Base-by-base conservation (phyloP, 2,888 invertebrate species). In the Watsonalla cultraria region DNA sequence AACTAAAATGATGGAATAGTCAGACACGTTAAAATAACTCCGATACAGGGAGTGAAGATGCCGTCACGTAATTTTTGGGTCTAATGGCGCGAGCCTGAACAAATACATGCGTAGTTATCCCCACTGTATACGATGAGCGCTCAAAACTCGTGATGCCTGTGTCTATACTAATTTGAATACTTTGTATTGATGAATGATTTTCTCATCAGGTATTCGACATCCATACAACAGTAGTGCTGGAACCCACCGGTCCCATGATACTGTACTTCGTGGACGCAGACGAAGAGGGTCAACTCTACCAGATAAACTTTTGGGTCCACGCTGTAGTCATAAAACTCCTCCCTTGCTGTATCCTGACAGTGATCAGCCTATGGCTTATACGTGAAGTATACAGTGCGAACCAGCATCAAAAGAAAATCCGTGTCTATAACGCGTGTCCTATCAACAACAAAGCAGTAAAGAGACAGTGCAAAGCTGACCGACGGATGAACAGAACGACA, bases 271-370 rank as follows among this genome's bases (percentile, higher is more conserved):
- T 80, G 57, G 91, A 93, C 54, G 92, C 93, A 0, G 90, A 93
- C 51, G 88, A 93, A 61, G 90, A 92, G 58, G 92, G 92, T 0
- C 91, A 92, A 24, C 76, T 94, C 5, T 95, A 94, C 72, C 91
- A 93, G 61, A 87, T 95, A 47, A 96, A 96, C 82, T 95, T 96
- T 80, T 96, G 95, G 95, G 92, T 96, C 0, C 95, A 96, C 74
- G 94, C 94, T 0, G 95, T 96, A 2, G 91, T 96, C 35, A 94
- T 96, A 53, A 97, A 97, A 76, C 90, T 97, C 2, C 82, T 96
- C 0, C 97, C 97, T 0, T 97, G 96, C 76, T 86, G 93, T 74
- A 93, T 96, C 60, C 91, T 97, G 46, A 96, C 96, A 0, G 86
- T 95, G 45, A 94, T 95, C 68, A 95, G 94, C 67, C 82, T 92